A percentile compares a stretch with the other conserved stretches of the same genome.
Evolutionary conservation across 2,113 vertebrate species (phyloP).

Genomic region (Scomber japonicus): DNA sequence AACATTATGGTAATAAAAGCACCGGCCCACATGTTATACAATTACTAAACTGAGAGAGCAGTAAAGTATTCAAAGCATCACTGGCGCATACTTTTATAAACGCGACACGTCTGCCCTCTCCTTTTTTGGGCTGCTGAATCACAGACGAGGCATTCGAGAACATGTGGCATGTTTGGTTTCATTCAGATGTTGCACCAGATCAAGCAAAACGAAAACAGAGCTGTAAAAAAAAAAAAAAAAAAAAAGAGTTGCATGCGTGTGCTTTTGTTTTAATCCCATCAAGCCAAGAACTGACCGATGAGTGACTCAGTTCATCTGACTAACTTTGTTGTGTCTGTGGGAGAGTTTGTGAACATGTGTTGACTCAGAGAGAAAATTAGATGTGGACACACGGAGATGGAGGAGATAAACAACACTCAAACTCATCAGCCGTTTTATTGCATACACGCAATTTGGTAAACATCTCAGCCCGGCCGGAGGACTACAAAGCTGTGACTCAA

Average conservation of each 20-base stretch:
- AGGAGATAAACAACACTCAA: slow-evolving; percentile 23
- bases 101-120: slow-evolving; percentile 7
- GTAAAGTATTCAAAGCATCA: slow-evolving; percentile 23
- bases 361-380: slow-evolving; percentile 22
- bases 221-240: background rate
- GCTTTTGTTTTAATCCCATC: slow-evolving; percentile 46
- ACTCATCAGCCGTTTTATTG: slow-evolving; percentile 39
- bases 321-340: slow-evolving; percentile 44
- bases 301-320: slow-evolving; percentile 28
- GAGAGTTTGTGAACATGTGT: slow-evolving; percentile 17
- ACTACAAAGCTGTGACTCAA: slow-evolving; percentile 31
- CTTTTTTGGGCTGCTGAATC: slow-evolving; percentile 35
- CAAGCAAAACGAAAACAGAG: slow-evolving; percentile 26
- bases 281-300: background rate
- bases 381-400: slow-evolving; percentile 29
- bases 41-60: background rate
- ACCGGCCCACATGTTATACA: background rate
- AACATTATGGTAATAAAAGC: background rate
- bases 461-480: background rate
- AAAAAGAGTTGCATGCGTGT: background rate
- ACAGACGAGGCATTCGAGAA: slow-evolving; percentile 42
- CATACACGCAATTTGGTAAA: slow-evolving; percentile 15
- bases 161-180: slow-evolving; percentile 41
- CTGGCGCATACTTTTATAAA: background rate
- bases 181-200: slow-evolving; percentile 15